phyloP scores from a whole-genome alignment of 2,888 invertebrate genomes.

The Leuctra nigra region DNA sequence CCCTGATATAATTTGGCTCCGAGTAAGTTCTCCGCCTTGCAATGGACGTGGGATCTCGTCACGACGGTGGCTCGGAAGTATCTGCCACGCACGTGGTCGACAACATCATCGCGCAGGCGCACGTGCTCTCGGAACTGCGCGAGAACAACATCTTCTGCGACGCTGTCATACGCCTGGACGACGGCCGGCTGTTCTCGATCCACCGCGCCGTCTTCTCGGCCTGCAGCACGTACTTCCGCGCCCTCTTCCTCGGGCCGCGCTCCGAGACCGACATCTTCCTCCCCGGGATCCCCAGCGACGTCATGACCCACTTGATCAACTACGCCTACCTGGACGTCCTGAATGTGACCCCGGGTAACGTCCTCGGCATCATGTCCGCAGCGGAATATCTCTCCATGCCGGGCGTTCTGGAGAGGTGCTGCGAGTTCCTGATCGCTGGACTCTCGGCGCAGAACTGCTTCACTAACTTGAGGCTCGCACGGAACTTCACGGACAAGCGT shows the following conservation, averaged over 20 bases:
- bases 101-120: conserved; percentile 50
- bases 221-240: conserved; percentile 80
- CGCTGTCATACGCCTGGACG: conserved; percentile 73
- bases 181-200: conserved; percentile 73
- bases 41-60: too few species aligned
- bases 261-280: too few species aligned
- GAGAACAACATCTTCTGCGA: conserved; percentile 81
- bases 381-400: conserved; percentile 85
- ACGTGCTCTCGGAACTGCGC: conserved; percentile 75
- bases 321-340: conserved; percentile 79
- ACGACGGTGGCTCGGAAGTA: too few species aligned
- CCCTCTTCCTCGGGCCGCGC: conserved; percentile 74
- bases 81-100: neutral
- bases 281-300: too few species aligned
- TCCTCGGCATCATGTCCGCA: conserved; percentile 71
- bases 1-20: too few species aligned
- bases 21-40: too few species aligned
- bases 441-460: too few species aligned
- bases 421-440: conserved; percentile 72
- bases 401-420: conserved; percentile 74
- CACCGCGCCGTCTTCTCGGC: conserved; percentile 82
- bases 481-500: neutral
- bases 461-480: neutral
- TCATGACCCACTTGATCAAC: conserved; percentile 67
- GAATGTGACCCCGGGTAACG: conserved; percentile 68